Evolutionary conservation across 2,888 invertebrate species (phyloP).

Genomic region (Melanargia galathea): DNA sequence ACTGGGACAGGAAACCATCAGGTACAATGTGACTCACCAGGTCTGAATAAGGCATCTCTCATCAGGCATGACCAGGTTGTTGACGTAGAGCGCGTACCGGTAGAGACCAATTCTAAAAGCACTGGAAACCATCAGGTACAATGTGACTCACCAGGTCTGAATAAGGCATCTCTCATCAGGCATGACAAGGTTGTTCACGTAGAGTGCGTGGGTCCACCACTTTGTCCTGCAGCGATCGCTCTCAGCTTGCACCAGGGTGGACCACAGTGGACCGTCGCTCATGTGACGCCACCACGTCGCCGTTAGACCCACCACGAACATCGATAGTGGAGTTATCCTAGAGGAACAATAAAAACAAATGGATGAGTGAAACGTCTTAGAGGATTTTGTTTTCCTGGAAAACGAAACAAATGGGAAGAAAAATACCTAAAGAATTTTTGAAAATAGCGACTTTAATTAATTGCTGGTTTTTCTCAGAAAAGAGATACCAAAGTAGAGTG

Average conservation of each 20-base stretch:
- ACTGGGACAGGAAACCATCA: too few species aligned
- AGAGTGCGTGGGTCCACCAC: constrained; percentile 46
- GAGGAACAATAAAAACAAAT: constrained; percentile 6
- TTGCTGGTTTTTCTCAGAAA: too few species aligned
- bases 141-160: constrained; percentile 46
- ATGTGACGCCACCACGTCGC: constrained; percentile 45
- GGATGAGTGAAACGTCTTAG: background rate
- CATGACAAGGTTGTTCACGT: constrained; percentile 43
- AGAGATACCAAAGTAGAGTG: too few species aligned
- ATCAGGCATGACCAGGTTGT: constrained; percentile 44
- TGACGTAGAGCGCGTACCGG: constrained; percentile 45
- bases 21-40: constrained; percentile 44
- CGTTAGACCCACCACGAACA: constrained; percentile 42
- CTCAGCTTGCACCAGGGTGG: constrained; percentile 41
- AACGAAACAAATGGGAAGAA: too few species aligned
- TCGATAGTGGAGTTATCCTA: constrained; percentile 45
- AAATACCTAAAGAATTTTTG: too few species aligned
- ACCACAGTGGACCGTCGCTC: constrained; percentile 44
- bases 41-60: constrained; percentile 44
- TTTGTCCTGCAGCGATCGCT: constrained; percentile 43
- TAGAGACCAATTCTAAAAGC: too few species aligned
- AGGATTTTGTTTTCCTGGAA: too few species aligned
- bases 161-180: constrained; percentile 43
- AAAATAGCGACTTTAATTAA: too few species aligned
- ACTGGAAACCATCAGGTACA: too few species aligned